A percentile compares a stretch with the other conserved stretches of the same genome.
These are phyloP conservation scores for Peromyscus californicus DNA, from an alignment of 2,113 vertebrate genomes.

Conservation along the genomic window DNA sequence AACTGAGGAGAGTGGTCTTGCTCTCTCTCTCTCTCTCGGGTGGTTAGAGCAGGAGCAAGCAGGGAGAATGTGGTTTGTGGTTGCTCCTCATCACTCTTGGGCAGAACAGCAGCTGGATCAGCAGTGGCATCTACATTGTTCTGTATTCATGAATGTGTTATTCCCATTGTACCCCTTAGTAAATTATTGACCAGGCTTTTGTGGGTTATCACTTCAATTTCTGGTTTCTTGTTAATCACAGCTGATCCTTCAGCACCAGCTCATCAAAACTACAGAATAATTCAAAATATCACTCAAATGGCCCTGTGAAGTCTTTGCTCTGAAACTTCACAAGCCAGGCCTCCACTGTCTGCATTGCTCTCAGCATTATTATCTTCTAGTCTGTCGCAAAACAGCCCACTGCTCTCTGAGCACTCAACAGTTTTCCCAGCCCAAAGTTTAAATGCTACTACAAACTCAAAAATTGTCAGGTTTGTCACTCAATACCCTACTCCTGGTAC, in stretches of 20 bases:
- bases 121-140: too few relatives aligned
- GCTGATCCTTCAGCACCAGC: not conserved
- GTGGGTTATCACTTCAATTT: not conserved
- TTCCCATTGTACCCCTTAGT: too few relatives aligned
- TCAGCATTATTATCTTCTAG: not conserved
- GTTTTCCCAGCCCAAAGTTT: not conserved
- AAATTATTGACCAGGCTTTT: too few relatives aligned
- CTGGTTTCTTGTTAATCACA: not conserved
- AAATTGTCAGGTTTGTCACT: not conserved
- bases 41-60: too few relatives aligned
- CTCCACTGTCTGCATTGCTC: not conserved
- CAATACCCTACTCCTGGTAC: not conserved
- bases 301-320: not conserved
- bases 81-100: too few relatives aligned
- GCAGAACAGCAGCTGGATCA: too few relatives aligned
- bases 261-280: not conserved
- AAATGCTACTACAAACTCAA: not conserved
- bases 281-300: not conserved
- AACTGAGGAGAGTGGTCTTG: too few relatives aligned
- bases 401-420: not conserved
- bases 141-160: too few relatives aligned
- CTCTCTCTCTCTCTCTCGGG: too few relatives aligned
- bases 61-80: too few relatives aligned
- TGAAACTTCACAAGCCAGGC: not conserved
- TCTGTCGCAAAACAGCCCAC: not conserved